Conservation (phyloP, 2,113 vertebrate species). For the Limnothrissa miodon region DNA sequence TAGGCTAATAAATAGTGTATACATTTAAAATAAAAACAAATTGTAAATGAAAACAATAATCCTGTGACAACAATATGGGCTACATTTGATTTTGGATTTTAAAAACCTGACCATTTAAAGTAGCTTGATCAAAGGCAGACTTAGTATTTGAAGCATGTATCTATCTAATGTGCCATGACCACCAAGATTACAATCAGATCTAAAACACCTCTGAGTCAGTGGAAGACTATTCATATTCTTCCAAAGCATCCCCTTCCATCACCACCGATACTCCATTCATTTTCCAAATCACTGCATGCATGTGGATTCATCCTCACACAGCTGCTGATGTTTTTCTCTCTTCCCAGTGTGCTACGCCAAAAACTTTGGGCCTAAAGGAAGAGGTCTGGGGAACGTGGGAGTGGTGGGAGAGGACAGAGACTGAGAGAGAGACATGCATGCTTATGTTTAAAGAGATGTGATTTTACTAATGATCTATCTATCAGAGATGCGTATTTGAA, state of each 20-base stretch:
- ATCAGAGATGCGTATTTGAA: not conserved
- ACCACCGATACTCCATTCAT: too few species aligned
- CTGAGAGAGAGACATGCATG: constrained; percentile 46
- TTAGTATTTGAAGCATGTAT: not conserved
- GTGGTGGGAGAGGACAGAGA: constrained; percentile 81
- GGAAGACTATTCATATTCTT: not conserved
- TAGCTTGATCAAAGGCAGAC: not conserved
- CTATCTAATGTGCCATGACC: not conserved
- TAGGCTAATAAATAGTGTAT: not conserved
- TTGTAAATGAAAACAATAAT: not conserved
- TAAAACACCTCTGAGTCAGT: not conserved
- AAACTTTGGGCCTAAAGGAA: constrained; percentile 94
- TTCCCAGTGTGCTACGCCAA: constrained; percentile 91
- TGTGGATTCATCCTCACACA: not conserved
- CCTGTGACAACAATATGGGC: not conserved
- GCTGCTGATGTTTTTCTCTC: not conserved
- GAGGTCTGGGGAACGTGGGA: constrained; percentile 88
- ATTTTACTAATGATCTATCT: not conserved
- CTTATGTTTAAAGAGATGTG: not conserved
- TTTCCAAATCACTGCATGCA: not conserved
- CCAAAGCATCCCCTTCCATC: too few species aligned
- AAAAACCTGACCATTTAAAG: not conserved
- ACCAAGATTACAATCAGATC: not conserved
- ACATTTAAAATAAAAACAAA: not conserved
- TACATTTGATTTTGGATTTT: not conserved